Evolutionary conservation across 37 sponge, comb jelly and placozoan species (phyloP).

Genomic region (Ianthella basta): DNA sequence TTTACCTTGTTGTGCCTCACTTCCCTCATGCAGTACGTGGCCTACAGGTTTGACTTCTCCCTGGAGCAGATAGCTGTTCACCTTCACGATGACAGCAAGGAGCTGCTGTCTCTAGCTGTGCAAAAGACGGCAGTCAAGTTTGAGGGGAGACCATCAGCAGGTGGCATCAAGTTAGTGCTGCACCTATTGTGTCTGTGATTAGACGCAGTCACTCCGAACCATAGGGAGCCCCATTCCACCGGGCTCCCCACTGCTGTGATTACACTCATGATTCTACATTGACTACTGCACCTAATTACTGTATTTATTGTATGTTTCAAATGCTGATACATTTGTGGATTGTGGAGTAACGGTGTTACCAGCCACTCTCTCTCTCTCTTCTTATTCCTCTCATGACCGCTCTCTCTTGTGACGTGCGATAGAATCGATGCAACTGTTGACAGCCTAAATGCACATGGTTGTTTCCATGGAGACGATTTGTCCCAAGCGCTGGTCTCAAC

Average conservation of each 20-base stretch:
- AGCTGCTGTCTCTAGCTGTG: background rate
- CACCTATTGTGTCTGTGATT: background rate
- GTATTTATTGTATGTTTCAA: background rate
- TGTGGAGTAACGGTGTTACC: no score
- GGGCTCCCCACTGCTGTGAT: no score
- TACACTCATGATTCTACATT: background rate
- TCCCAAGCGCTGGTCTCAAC: background rate
- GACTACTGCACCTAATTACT: background rate
- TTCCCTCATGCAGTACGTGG: conserved; percentile 57
- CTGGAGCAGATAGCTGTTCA: conserved; percentile 47
- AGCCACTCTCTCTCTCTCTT: no score
- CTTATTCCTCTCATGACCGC: background rate
- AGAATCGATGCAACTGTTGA: background rate
- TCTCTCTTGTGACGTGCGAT: background rate
- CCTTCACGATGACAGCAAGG: conserved; percentile 32
- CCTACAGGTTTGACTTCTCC: conserved; percentile 42
- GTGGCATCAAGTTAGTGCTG: conserved; percentile 14
- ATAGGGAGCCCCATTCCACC: no score
- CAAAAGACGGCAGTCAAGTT: background rate
- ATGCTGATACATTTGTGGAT: no score
- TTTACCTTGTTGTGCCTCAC: background rate
- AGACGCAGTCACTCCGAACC: no score
- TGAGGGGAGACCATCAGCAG: background rate
- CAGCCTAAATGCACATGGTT: background rate
- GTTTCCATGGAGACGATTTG: background rate